A percentile compares a stretch with the other conserved stretches of the same genome.
Evolutionary conservation across 2,797 vertebrate genomes (phyloP).

Genomic region (Pelobates cultripes): DNA sequence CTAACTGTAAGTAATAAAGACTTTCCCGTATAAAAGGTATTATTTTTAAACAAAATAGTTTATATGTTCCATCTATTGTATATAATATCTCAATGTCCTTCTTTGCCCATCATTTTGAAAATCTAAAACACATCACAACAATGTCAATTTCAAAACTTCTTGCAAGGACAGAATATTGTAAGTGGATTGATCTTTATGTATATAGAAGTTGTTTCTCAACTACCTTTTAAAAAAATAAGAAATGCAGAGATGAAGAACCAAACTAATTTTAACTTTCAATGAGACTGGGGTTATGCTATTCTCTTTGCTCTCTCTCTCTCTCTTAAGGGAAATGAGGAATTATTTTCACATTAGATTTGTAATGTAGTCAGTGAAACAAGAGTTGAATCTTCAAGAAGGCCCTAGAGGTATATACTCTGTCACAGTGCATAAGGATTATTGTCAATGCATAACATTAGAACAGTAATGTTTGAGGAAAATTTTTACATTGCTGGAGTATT

Average conservation of each 20-base stretch:
- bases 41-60: slow-evolving; percentile 10
- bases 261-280: slow-evolving; percentile 10
- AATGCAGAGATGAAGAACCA: not conserved
- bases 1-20: slow-evolving; percentile 30
- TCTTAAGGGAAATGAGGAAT: slow-evolving; percentile 59
- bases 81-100: slow-evolving; percentile 38
- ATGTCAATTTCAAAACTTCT: slow-evolving; percentile 23
- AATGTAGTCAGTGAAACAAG: slow-evolving; percentile 37
- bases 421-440: slow-evolving; percentile 35
- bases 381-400: slow-evolving; percentile 52
- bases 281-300: slow-evolving; percentile 26
- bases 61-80: slow-evolving; percentile 15
- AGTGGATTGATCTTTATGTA: slow-evolving; percentile 28
- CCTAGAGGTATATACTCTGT: slow-evolving; percentile 45
- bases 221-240: not conserved
- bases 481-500: slow-evolving; percentile 20
- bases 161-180: slow-evolving; percentile 10
- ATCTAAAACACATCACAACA: not conserved
- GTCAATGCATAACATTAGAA: slow-evolving; percentile 48
- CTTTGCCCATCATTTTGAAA: not conserved
- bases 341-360: slow-evolving; percentile 59
- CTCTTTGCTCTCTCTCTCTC: slow-evolving; percentile 55
- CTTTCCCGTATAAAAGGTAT: slow-evolving; percentile 9
- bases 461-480: slow-evolving; percentile 34
- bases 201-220: not conserved